Base-by-base conservation (phyloP, 2,888 invertebrate genomes). In the Agrilus mali region DNA sequence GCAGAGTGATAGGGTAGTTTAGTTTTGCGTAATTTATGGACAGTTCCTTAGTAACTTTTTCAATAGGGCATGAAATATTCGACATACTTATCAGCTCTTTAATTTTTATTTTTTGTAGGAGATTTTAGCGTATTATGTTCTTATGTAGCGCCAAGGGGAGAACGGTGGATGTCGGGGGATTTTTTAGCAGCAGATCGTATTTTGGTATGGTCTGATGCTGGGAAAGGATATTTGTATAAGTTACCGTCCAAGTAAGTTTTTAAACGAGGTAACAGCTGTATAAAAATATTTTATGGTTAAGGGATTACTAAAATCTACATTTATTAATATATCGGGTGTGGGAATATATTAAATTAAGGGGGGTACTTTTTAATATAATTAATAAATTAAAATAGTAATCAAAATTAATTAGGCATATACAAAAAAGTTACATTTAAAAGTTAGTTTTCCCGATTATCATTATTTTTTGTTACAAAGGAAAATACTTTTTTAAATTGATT, bases 51-150 rank as follows among this genome's bases (percentile, higher is more conserved):
- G n/a, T 14, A 37, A 37, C 15, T 4, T 33, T 1, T 17, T 37
- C 6, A 14, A 37, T 15, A 14, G 8, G n/a, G n/a, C n/a, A 37
- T 5, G 3, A 5, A 37, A 17, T 1, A 1, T 13, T 15, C 14
- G 17, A 37, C 1, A 10, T n/a, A 15, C 4, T 40, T 3, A 13
- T 32, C 33, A 15, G 32, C 31, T 14, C 4, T 10, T 14, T 20
- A n/a, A n/a, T n/a, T 44, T 48, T 50, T 50, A 53, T 55, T 54
- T 53, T 50, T 60, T 60, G 33, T 80, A 68, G 88, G 95, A 40
- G 97, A 98, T 68, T 95, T 98, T 68, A 94, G 95, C 6, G 85
- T 94, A 8, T 72, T 97, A 5, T 94, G 95, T 61, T 90, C 92
- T 0, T 87, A 93, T 49, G 81, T 86, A 49, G 85, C 90, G n/a